A percentile compares a stretch with the other conserved stretches of the same genome.
Evolutionary conservation across 2,888 invertebrate genomes (phyloP).

Genomic region (Ormyrus pomaceus): DNA sequence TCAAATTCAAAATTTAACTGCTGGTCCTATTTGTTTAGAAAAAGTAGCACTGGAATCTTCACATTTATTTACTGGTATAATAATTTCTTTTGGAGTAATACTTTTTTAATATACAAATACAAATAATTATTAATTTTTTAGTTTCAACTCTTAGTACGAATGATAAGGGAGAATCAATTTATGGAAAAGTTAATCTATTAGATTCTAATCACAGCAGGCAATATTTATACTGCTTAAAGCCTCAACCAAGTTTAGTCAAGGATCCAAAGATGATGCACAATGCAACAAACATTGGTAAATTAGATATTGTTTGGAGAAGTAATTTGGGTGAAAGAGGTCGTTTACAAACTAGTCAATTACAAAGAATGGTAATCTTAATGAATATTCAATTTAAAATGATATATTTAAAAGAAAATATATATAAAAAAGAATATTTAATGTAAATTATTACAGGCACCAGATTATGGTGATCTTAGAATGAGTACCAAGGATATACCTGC

Average conservation of each 20-base stretch:
- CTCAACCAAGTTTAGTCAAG: slow-evolving; percentile 84
- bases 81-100: slow-evolving; percentile 40
- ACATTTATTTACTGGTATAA: slow-evolving; percentile 85
- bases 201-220: slow-evolving; percentile 95
- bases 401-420: no score
- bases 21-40: slow-evolving; percentile 94
- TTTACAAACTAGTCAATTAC: slow-evolving; percentile 95
- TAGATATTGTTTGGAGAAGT: slow-evolving; percentile 99
- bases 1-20: slow-evolving; percentile 94
- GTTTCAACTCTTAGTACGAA: slow-evolving; percentile 86
- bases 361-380: slow-evolving; percentile 82
- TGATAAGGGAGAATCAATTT: slow-evolving; percentile 83
- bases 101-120: slow-evolving; percentile 17
- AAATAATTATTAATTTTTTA: slow-evolving; percentile 58
- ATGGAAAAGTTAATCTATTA: slow-evolving; percentile 87
- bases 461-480: slow-evolving; percentile 93
- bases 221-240: slow-evolving; percentile 94
- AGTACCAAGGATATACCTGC: slow-evolving; percentile 90
- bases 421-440: slow-evolving; percentile 16
- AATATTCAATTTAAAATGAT: no score
- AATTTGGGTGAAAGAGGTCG: slow-evolving; percentile 98
- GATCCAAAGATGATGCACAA: slow-evolving; percentile 88
- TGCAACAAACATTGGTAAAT: slow-evolving; percentile 94
- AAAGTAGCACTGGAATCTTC: slow-evolving; percentile 96
- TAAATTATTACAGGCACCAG: slow-evolving; percentile 83